Evolutionary conservation across 2,113 vertebrate genomes (phyloP), one percentile per base, ranked within the genome.

Genomic region (Todiramphus chloris): DNA sequence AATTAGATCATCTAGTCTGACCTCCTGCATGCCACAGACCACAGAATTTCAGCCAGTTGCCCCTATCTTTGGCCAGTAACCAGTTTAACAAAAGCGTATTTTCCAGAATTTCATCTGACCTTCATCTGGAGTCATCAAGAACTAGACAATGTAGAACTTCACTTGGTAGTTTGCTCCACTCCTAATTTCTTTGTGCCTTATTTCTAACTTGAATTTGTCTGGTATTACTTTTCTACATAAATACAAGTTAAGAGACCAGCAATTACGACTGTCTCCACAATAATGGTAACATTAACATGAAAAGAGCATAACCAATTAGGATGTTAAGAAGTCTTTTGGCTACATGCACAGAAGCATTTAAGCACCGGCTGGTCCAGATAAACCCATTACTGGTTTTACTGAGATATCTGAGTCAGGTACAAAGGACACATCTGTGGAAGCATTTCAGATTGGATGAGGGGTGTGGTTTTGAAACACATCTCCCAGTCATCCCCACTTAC

Each of bases 1-100:
- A 94, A 94, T 96, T 79, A 95, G 80, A 94, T 94, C 94, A 96
- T 96, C 92, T 69, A 58, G 80, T 90, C 94, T 96, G 94, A 96
- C 89, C 79, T 95, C 73, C 86, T 13, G 8, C 1, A 3, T 50
- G 87, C 90, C 96, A 96, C 96, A 94, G 83, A 95, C 93, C 96
- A 95, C 93, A 96, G 85, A 64, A 92, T 89, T 96, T 92, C 80
- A 94, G 83, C 66, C 90, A 81, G 88, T 79, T 90, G 89, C 73
- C 77, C 85, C 90, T 87, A 78, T 68, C 92, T 76, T 82, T 53
- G 66, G 62, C 80, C 85, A 94, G 76, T 46, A 93, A 93, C 59
- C 39, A 48, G 53, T 82, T 93, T 94, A 92, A 96, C 92, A 95
- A 97, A 95, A 89, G 93, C 39, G 2, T 46, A 78, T 97, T 93